Evolutionary conservation across 2,888 invertebrate genomes (phyloP).

Genomic region (Phyto melanocephala): DNA sequence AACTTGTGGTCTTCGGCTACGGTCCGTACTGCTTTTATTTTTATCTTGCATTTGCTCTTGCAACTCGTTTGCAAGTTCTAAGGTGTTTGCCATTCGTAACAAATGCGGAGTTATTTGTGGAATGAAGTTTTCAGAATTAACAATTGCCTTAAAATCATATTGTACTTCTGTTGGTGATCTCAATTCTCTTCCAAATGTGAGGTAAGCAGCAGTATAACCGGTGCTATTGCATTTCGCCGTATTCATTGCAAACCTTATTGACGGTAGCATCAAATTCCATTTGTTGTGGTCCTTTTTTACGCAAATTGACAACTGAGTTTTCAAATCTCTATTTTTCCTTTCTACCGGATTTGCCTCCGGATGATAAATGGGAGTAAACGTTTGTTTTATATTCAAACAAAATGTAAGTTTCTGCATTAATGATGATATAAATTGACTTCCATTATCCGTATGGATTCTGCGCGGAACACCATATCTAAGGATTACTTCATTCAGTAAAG

Average conservation of each 20-base stretch:
- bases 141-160: too few relatives aligned
- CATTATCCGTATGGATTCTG: too few relatives aligned
- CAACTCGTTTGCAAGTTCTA: conserved; percentile 2
- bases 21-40: not conserved
- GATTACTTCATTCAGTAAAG: not conserved
- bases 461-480: not conserved
- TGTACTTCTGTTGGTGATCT: conserved; percentile 70
- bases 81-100: not conserved
- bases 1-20: too few relatives aligned
- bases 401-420: too few relatives aligned
- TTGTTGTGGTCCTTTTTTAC: conserved; percentile 11
- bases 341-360: conserved; percentile 19
- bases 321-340: conserved; percentile 10
- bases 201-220: too few relatives aligned
- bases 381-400: conserved; percentile 5
- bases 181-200: conserved; percentile 73
- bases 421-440: too few relatives aligned
- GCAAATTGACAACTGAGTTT: too few relatives aligned
- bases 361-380: conserved; percentile 18
- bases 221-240: too few relatives aligned
- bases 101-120: conserved; percentile 3
- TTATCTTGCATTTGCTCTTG: too few relatives aligned
- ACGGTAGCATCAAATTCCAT: conserved; percentile 63
- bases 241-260: conserved; percentile 74
- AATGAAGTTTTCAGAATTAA: conserved; percentile 14